A percentile compares a stretch with the other conserved stretches of the same genome.
phyloP scores from a whole-genome alignment of 64 coral and sea anemone genomes.

The Astreopora myriophthalma region DNA sequence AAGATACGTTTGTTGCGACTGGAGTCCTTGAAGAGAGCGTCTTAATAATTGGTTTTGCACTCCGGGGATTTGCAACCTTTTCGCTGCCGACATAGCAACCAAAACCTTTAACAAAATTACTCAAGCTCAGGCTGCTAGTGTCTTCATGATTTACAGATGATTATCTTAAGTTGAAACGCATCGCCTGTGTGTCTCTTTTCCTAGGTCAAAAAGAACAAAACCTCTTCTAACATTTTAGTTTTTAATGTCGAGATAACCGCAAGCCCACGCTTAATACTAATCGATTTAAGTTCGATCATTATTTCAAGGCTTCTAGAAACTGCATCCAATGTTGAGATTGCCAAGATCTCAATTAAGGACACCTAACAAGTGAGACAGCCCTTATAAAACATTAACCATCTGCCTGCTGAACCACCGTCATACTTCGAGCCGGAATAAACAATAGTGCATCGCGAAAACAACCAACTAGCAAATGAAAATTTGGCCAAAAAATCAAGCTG shows the following conservation, averaged over 20 bases:
- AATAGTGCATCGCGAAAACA: neutral
- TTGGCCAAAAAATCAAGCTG: neutral
- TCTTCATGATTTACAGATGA: neutral
- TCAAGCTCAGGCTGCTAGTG: too few species aligned
- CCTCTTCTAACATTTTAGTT: neutral
- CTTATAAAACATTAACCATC: constrained; percentile 42
- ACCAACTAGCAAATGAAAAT: neutral
- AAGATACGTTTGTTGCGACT: too few species aligned
- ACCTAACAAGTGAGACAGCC: constrained; percentile 28
- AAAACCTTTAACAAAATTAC: too few species aligned
- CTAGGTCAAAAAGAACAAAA: neutral
- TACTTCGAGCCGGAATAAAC: neutral
- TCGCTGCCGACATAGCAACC: too few species aligned
- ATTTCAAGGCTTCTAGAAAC: constrained; percentile 25
- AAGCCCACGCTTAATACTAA: neutral
- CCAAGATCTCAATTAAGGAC: constrained; percentile 29
- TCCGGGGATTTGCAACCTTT: too few species aligned
- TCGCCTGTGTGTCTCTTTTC: neutral
- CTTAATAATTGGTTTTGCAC: too few species aligned
- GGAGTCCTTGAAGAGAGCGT: too few species aligned
- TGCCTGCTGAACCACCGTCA: too few species aligned
- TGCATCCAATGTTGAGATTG: constrained; percentile 4
- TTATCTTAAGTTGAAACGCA: neutral
- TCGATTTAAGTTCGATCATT: neutral
- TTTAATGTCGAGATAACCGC: neutral